Conservation (phyloP, 2,113 vertebrate species). For the Perca schrenkii region DNA sequence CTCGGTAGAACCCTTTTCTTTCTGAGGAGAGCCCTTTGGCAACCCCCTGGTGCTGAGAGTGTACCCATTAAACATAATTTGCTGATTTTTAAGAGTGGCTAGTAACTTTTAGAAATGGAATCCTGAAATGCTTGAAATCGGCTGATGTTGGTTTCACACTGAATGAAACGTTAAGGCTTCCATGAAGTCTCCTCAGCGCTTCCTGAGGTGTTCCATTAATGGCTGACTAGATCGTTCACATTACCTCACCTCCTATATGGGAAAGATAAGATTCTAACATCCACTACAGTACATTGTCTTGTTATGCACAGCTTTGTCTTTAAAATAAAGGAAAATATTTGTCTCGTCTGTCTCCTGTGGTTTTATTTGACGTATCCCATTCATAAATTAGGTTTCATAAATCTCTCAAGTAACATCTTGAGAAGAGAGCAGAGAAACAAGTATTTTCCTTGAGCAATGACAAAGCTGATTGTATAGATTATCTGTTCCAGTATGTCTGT, state of each 20-base stretch:
- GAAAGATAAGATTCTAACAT: constrained; percentile 6
- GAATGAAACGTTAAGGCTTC: constrained; percentile 36
- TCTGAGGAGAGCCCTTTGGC: not conserved
- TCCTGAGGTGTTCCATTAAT: constrained; percentile 9
- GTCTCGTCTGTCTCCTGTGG: constrained; percentile 91
- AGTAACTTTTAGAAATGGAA: not conserved
- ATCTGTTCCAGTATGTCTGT: not conserved
- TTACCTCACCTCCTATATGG: constrained; percentile 6
- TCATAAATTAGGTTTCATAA: not conserved
- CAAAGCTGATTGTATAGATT: not conserved
- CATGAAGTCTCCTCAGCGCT: constrained; percentile 44
- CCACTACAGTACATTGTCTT: constrained; percentile 25
- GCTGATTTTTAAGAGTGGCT: constrained; percentile 5
- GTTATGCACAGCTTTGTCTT: constrained; percentile 63
- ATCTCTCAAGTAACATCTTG: constrained; percentile 24
- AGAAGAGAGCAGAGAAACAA: constrained; percentile 77
- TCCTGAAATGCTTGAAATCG: constrained; percentile 30
- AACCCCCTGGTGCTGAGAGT: not conserved
- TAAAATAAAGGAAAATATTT: constrained; percentile 98
- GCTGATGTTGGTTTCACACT: constrained; percentile 12
- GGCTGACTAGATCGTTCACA: not conserved
- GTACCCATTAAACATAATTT: not conserved
- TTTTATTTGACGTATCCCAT: constrained; percentile 81
- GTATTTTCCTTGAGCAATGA: constrained; percentile 80
- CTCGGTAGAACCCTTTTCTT: not conserved